These are phyloP conservation scores for Pomatorhinus ruficollis DNA, from an alignment of 2,113 vertebrate genomes.

Conservation along the genomic window DNA sequence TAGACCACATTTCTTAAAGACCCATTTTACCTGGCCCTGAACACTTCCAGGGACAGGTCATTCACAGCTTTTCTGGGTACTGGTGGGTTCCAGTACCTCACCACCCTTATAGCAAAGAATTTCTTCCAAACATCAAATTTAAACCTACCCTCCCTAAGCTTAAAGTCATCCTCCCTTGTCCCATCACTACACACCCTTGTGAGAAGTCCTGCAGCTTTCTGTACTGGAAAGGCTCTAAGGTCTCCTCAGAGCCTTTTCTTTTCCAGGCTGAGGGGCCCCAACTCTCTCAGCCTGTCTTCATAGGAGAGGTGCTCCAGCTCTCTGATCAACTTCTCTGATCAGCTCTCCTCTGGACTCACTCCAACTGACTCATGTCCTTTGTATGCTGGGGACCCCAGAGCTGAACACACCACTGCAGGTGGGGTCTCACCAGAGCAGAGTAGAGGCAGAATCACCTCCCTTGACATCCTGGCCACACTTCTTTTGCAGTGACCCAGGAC, in stretches of 20 bases:
- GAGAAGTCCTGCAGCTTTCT: not conserved
- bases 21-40: not conserved
- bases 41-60: not conserved
- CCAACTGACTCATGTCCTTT: too few relatives aligned
- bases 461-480: not conserved
- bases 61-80: not conserved
- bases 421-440: not conserved
- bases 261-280: not conserved
- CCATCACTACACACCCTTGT: not conserved
- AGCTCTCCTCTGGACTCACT: not conserved
- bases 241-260: not conserved
- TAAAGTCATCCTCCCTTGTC: not conserved
- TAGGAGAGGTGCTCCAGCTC: not conserved
- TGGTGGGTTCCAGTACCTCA: not conserved
- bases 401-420: not conserved
- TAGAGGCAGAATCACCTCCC: not conserved
- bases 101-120: not conserved
- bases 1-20: not conserved
- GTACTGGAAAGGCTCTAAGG: not conserved
- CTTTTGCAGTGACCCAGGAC: not conserved
- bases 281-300: not conserved
- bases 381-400: not conserved
- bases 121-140: not conserved
- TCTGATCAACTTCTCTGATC: not conserved
- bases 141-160: not conserved